Base-by-base conservation (phyloP, 2,888 invertebrate species). In the Athalia rosae region DNA sequence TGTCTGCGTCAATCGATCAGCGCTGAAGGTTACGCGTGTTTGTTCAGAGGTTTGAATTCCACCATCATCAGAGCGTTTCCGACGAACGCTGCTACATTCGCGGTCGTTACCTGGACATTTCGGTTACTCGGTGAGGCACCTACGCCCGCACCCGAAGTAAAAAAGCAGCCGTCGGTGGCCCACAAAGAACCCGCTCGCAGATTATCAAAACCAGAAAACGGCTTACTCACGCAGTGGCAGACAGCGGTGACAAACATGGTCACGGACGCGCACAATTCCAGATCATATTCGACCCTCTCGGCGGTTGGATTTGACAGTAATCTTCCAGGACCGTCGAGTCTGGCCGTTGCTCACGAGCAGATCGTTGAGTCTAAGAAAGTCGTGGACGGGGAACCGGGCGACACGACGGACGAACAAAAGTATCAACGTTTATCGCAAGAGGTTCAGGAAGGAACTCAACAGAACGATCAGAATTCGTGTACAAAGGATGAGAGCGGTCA, bases 61-160 rank as follows among this genome's bases (percentile, higher is more conserved):
- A 95, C 97, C 0, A 90, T 97, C 59, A 86, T 97, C 66, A 92
- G 98, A 62, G 98, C 98, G 0, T 98, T 98, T 89, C 96, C 98
- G 0, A 95, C 96, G 80, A 98, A 99, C 88, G 98, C 98, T 0
- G 97, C 96, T 4, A 97, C 97, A 79, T 98, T 98, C 89, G 93
- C 96, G 50, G 96, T 96, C 0, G 97, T 98, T 76, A 94, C 94
- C 43, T 95, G 95, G 94, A 93, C 94, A 3, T 93, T 96, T 89
- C 91, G 94, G 73, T 86, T 93, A 15, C 87, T 90, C 45, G 85
- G 89, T 0, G 73, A 86, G 1, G 53, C 74, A 7, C 11, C 48
- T 47, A 11, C 45, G 3, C 41, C 58, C 9, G 6, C 61, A 87
- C 87, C n/a, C 66, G 84, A 4, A 79, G 86, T 58, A 84, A 45